Base-by-base conservation (phyloP, 2,113 vertebrate genomes). In the Pangasianodon gigas region DNA sequence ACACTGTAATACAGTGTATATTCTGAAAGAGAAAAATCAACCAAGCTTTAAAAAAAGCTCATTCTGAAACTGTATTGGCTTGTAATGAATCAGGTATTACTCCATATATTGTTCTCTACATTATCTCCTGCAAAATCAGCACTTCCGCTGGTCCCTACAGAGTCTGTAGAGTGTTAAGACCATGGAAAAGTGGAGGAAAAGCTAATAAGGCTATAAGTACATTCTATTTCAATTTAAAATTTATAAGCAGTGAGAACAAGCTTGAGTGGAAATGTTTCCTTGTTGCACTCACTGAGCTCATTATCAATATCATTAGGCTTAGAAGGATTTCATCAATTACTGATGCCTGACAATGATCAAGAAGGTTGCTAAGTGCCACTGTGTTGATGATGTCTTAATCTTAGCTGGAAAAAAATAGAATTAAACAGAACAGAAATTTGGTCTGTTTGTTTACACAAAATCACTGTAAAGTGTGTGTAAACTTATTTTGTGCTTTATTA, bases 321-420 rank as follows among this genome's bases (percentile, higher is more conserved):
- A 32, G 8, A 14, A 69, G 14, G 1, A 46, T 60, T 86, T 60
- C n/a, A 51, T 88, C 37, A 86, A 60, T 88, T 86, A 85, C 71
- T 54, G 74, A 86, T 32, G 48, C 44, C 44, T 56, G 29, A 32
- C 83, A 89, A 79, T 82, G 62, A 74, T 77, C 75, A 60, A 86
- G 75, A 86, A 87, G 80, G 10, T 71, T 67, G 56, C 79, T 91
- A 88, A 83, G 69, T 3, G 26, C 24, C 1, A 56, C 37, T 91
- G 41, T 79, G 44, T 37, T 44, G 74, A 62, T 88, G 29, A 86
- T 88, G 69, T 69, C 26, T 44, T 75, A 48, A 4, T 62, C 41
- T 84, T 71, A 54, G 90, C 13, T 56, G 77, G 41, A 90, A 88
- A 74, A 74, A 88, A 91, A 19, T 3, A 24, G 1, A 21, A 60